These are phyloP conservation scores for Cyanoderma ruficeps DNA, from an alignment of 2,113 vertebrate genomes.

Conservation along the genomic window DNA sequence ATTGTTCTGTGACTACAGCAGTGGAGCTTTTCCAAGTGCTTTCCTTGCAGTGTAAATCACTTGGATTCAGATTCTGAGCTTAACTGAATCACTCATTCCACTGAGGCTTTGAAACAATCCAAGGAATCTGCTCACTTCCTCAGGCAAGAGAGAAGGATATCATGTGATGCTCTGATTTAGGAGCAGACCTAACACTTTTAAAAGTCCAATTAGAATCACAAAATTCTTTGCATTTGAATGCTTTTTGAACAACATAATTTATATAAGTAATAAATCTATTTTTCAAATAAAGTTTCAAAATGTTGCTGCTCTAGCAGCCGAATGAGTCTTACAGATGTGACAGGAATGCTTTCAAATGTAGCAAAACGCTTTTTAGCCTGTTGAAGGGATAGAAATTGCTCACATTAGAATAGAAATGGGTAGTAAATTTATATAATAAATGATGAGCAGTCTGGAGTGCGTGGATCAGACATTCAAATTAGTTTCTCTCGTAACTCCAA, in stretches of 20 bases:
- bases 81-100: background rate
- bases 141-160: background rate
- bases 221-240: background rate
- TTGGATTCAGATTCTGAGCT: background rate
- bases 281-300: background rate
- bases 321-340: background rate
- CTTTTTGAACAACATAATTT: background rate
- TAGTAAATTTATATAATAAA: background rate
- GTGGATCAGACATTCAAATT: background rate
- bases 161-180: background rate
- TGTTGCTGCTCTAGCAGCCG: background rate
- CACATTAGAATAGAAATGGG: background rate
- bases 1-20: background rate
- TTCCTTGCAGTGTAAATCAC: background rate
- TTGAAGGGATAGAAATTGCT: slow-evolving; percentile 3
- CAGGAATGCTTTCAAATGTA: background rate
- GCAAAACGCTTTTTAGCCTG: background rate
- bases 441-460: background rate
- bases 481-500: background rate
- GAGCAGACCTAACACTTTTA: background rate
- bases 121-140: background rate
- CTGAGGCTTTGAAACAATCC: background rate
- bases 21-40: background rate
- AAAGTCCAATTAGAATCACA: background rate
- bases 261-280: background rate